Base-by-base conservation (phyloP, 2,888 invertebrate species). In the Hyalella azteca region DNA sequence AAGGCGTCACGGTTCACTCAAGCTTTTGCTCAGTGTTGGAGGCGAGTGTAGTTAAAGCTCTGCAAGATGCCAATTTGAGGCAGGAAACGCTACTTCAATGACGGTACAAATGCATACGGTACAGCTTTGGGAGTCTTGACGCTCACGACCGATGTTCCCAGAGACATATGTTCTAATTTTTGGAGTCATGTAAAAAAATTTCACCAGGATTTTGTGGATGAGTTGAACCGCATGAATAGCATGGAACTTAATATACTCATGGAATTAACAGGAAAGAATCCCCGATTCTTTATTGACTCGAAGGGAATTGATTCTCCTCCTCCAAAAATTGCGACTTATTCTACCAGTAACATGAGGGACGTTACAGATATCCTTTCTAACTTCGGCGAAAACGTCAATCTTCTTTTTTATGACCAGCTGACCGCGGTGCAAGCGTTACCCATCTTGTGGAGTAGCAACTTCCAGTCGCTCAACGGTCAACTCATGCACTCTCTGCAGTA, bases 11-110 rank as follows among this genome's bases (percentile, higher is more conserved):
- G 9, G 26, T 82, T 22, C 78, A 78, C 22, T 60, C 81, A 3
- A 78, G 66, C 4, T 80, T 82, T 15, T 66, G 60, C 45, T 78
- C 78, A 13, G 22, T 78, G n/a, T 66, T 66, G n/a, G 80, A 80
- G 32, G 59, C 76, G 9, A 76, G 73, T 9, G 36, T 82, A 19
- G 54, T 73, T 13, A 78, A 79, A 39, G n/a, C 80, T 2, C 22
- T 78, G 22, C 48, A 32, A 19, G 80, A 49, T 15, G 49, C n/a
- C 48, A 73, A 77, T 41, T 22, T 73, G 19, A 60, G n/a, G 13
- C 50, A 59, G 22, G 45, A 77, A 13, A 39, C 36, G 60, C 15
- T 60, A 60, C 29, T 60, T n/a, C 26, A 15, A 60, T 19, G 60
- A 29, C 79, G 36, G 79, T 66, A 4, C 79, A 78, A 29, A 60